phyloP scores from a whole-genome alignment of 64 coral and sea anemone species.

The Orbicella faveolata region DNA sequence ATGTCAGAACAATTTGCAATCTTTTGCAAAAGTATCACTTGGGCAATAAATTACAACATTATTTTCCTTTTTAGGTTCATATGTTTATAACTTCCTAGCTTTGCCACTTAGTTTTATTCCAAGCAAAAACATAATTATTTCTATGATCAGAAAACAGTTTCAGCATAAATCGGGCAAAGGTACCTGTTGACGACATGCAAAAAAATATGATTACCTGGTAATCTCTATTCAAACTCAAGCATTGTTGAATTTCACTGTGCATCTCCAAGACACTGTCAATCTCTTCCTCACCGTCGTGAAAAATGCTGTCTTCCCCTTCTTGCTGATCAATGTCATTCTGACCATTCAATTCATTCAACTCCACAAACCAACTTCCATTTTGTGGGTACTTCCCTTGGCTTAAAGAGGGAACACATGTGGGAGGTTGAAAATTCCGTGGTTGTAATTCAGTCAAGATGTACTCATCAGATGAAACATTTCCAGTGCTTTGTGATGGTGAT shows the following conservation, averaged over 20 bases:
- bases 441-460: slow-evolving; percentile 19
- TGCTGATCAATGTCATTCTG: neutral
- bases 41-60: too few relatives aligned
- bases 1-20: too few relatives aligned
- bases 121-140: too few relatives aligned
- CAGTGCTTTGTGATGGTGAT: neutral
- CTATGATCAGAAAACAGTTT: too few relatives aligned
- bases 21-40: too few relatives aligned
- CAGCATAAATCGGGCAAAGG: too few relatives aligned
- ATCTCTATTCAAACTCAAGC: slow-evolving; percentile 27
- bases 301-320: neutral
- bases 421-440: neutral
- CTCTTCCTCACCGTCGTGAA: neutral
- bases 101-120: too few relatives aligned
- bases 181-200: neutral
- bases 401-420: neutral
- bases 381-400: neutral
- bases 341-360: neutral
- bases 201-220: slow-evolving; percentile 24
- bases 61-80: too few relatives aligned
- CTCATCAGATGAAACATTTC: neutral
- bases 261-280: neutral
- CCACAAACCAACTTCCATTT: neutral
- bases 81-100: too few relatives aligned
- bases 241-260: slow-evolving; percentile 21